Evolutionary conservation across 2,888 invertebrate genomes (phyloP), one percentile per base, ranked within the genome.

Genomic region (Dasysyrphus tricinctus): DNA sequence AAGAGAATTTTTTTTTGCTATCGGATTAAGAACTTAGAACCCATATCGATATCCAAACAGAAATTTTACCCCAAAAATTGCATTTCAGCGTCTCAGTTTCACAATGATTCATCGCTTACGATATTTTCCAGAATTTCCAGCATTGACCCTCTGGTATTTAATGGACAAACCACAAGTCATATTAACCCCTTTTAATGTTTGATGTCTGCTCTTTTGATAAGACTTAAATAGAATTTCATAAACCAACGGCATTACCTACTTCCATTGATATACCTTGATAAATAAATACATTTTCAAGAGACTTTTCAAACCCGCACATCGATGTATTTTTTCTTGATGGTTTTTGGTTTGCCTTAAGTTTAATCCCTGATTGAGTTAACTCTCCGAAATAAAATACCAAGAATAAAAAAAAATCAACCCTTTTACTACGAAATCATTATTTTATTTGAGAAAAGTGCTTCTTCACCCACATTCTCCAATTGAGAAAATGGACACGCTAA

Each of bases 401-500:
- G 29, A 54, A 32, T 54, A 32, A 63, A 65, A 47, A 37, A 29
- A 73, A 67, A 34, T 47, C 80, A 80, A 72, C 80, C 70, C 84
- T 72, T 84, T 72, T 32, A 51, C 51, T 57, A 69, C 19, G 34
- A 63, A 57, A 65, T 44, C 65, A 67, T 44, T 16, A 9, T 63
- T 63, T 24, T 37, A 56, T 72, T 54, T 12, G 24, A 57, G 65
- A 67, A 67, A 77, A 49, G 61, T 51, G 39, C 57, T 61, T 49
- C 78, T 63, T 86, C 82, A 67, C 78, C 86, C 82, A 78, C 75
- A 75, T 72, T 65, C n/a, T 65, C n/a, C 39, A 4, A 32, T 54
- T 32, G 59, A 3, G 24, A 32, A 79, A 86, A 82, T 78, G 78
- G 78, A 78, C 85, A 81, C 85, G 81, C 78, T 72, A 86, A 81